Conservation (phyloP, 2,797 vertebrate genomes). For the Anableps anableps region DNA sequence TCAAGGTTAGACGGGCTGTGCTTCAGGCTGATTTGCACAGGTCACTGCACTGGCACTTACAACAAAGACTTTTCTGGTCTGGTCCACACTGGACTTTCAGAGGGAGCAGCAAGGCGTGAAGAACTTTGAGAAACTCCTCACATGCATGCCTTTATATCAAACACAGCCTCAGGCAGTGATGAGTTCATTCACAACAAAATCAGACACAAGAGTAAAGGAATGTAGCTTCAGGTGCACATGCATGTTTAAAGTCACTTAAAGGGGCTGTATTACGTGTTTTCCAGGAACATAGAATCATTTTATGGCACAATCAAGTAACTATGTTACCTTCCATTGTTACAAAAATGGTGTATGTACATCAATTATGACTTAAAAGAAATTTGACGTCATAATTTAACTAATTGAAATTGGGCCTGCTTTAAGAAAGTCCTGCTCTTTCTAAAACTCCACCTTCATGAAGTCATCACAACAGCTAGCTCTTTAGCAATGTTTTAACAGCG, state of each 20-base stretch:
- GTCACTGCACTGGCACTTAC: constrained; percentile 72
- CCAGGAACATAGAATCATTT: too few relatives aligned
- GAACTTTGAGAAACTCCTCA: constrained; percentile 51
- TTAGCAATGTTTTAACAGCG: too few relatives aligned
- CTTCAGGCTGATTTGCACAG: constrained; percentile 65
- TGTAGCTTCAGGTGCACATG: constrained; percentile 52
- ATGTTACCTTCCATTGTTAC: too few relatives aligned
- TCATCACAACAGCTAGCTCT: too few relatives aligned
- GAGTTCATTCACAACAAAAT: constrained; percentile 51
- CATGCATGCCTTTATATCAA: constrained; percentile 33
- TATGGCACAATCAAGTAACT: too few relatives aligned
- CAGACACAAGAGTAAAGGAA: constrained; percentile 61
- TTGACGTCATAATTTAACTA: too few relatives aligned
- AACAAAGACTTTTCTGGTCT: constrained; percentile 70
- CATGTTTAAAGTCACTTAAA: constrained; percentile 23
- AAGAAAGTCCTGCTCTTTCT: too few relatives aligned
- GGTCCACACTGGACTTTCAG: constrained; percentile 74
- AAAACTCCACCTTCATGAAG: too few relatives aligned
- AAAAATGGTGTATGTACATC: too few relatives aligned
- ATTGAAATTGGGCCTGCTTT: too few relatives aligned
- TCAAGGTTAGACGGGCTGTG: constrained; percentile 68
- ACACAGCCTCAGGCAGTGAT: constrained; percentile 50
- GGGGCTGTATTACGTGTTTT: too few relatives aligned
- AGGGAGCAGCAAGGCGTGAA: constrained; percentile 73
- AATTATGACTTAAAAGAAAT: too few relatives aligned